A percentile compares a stretch with the other conserved stretches of the same genome.
Conservation (phyloP, 2,888 invertebrate species). For the Catotricha subobsoleta region DNA sequence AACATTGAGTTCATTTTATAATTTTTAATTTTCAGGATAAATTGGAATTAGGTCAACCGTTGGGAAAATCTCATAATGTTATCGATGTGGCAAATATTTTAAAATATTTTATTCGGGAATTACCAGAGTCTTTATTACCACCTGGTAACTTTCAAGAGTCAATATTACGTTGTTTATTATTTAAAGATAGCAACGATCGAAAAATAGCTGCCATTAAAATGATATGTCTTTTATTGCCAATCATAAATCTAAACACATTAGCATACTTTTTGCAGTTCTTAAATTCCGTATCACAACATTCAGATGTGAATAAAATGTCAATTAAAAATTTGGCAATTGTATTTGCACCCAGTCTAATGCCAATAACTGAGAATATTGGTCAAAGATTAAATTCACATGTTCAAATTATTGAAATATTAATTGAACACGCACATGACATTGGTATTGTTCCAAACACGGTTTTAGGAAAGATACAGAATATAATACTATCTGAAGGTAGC, state of each 20-base stretch:
- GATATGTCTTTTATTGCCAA: constrained; percentile 52
- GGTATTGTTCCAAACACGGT: constrained; percentile 50
- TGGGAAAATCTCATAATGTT: constrained; percentile 54
- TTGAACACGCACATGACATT: constrained; percentile 56
- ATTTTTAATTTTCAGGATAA: constrained; percentile 33
- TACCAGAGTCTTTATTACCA: constrained; percentile 73
- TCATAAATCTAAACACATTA: constrained; percentile 57
- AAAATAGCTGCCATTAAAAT: constrained; percentile 41
- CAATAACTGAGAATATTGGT: constrained; percentile 48
- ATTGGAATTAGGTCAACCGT: constrained; percentile 50
- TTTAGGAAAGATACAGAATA: constrained; percentile 19
- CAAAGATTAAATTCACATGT: constrained; percentile 49
- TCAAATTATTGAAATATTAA: constrained; percentile 53
- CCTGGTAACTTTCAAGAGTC: constrained; percentile 45
- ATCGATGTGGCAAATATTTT: constrained; percentile 73
- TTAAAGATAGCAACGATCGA: constrained; percentile 35
- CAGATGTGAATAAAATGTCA: constrained; percentile 65
- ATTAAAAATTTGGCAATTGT: constrained; percentile 68
- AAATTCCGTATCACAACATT: constrained; percentile 38
- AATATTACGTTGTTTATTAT: constrained; percentile 47
- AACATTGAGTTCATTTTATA: neutral
- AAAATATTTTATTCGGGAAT: constrained; percentile 66
- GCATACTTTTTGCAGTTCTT: constrained; percentile 58
- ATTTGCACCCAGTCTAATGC: constrained; percentile 73
- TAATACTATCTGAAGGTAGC: neutral